Evolutionary conservation across 2,113 vertebrate genomes (phyloP).

Genomic region (Aegithalos caudatus): DNA sequence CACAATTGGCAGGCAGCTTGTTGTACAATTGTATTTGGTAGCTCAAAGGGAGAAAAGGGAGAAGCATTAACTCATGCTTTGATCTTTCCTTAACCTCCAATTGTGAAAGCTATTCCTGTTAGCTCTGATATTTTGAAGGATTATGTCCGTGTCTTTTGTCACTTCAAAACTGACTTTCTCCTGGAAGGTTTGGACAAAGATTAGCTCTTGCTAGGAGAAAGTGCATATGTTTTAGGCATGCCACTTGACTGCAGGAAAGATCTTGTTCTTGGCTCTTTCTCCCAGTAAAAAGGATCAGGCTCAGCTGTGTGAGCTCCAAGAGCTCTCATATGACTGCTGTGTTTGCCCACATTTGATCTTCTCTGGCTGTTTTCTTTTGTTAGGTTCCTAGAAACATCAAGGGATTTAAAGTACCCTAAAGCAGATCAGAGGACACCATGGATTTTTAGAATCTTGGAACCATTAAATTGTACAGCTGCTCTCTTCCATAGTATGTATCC

Average conservation of each 20-base stretch:
- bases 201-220: neutral
- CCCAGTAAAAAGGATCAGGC: neutral
- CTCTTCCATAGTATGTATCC: neutral
- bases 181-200: neutral
- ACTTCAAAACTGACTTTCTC: slow-evolving; percentile 7
- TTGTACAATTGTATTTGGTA: neutral
- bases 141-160: neutral
- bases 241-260: neutral
- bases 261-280: slow-evolving; percentile 2
- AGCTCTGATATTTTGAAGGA: neutral
- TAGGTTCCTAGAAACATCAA: neutral
- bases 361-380: neutral
- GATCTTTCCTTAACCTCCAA: slow-evolving; percentile 24
- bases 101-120: neutral
- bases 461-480: neutral
- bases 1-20: neutral
- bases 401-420: neutral
- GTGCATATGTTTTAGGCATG: neutral
- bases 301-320: neutral
- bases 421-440: neutral
- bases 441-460: slow-evolving; percentile 8
- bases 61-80: slow-evolving; percentile 20
- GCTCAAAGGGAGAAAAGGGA: neutral
- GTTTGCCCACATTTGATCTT: neutral
- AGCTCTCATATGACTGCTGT: neutral